Evolutionary conservation across 2,113 vertebrate genomes (phyloP).

Genomic region (Otocyon megalotis): DNA sequence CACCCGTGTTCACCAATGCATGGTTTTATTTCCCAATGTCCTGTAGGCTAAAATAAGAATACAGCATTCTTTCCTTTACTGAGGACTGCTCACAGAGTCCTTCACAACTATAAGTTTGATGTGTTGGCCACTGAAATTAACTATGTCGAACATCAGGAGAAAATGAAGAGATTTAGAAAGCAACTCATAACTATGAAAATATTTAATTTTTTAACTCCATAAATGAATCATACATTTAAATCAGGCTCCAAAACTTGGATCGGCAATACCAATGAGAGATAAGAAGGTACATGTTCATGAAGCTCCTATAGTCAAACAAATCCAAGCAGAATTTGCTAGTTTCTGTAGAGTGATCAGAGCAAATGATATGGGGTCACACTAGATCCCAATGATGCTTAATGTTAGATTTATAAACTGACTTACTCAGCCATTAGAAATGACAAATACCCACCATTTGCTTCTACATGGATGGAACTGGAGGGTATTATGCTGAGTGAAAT

Average conservation of each 20-base stretch:
- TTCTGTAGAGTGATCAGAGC: neutral
- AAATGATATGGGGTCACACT: neutral
- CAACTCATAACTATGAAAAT: neutral
- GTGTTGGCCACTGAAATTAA: neutral
- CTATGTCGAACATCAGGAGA: neutral
- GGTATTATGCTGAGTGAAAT: too few species aligned
- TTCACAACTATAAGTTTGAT: conserved; percentile 4
- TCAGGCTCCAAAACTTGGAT: neutral
- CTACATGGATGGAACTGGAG: too few species aligned
- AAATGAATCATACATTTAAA: neutral
- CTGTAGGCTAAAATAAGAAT: conserved; percentile 34
- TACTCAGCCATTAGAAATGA: too few species aligned
- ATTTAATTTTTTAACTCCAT: conserved; percentile 13
- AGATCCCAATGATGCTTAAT: neutral
- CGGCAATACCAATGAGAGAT: neutral
- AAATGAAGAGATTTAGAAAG: neutral
- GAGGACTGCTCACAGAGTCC: neutral
- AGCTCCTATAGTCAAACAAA: neutral
- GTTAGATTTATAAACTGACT: neutral
- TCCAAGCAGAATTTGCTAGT: neutral
- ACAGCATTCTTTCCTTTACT: neutral
- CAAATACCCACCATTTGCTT: too few species aligned
- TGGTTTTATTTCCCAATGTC: conserved; percentile 7
- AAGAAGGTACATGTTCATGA: neutral
- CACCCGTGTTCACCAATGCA: neutral